Evolutionary conservation across 2,113 vertebrate genomes (phyloP).

Genomic region (Strix aluco): DNA sequence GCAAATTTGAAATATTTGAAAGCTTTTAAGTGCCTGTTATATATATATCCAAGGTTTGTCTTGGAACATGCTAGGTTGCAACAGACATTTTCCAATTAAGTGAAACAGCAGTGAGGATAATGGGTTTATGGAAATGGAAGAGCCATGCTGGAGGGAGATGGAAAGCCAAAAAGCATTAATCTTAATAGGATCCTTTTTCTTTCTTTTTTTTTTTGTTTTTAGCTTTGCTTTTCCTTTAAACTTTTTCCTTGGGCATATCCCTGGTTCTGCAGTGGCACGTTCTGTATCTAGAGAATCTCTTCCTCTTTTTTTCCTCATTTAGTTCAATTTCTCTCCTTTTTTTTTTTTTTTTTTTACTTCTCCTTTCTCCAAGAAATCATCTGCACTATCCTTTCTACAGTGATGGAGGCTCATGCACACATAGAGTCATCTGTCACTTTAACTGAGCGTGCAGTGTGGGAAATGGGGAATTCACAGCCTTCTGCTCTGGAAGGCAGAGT

Average conservation of each 20-base stretch:
- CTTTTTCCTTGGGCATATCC: background rate
- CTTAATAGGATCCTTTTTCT: conserved; percentile 61
- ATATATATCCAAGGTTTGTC: conserved; percentile 31
- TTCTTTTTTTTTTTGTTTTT: background rate
- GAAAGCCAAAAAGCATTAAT: conserved; percentile 67
- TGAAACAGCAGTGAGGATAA: conserved; percentile 56
- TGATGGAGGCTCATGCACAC: background rate
- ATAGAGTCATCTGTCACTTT: conserved; percentile 8
- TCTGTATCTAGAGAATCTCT: background rate
- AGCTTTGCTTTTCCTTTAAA: conserved; percentile 38
- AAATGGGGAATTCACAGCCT: conserved; percentile 41
- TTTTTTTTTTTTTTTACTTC: background rate
- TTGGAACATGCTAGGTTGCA: conserved; percentile 31
- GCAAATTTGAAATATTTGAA: conserved; percentile 68
- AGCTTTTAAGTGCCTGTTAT: conserved; percentile 53
- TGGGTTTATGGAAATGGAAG: conserved; percentile 72
- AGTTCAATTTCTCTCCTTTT: background rate
- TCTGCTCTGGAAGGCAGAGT: conserved; percentile 37
- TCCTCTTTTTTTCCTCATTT: background rate
- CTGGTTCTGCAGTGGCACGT: background rate
- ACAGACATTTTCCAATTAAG: conserved; percentile 62
- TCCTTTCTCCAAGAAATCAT: background rate
- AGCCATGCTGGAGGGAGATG: conserved; percentile 55
- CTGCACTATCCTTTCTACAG: background rate
- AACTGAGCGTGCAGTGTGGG: background rate